Evolutionary conservation across 2,888 invertebrate species (phyloP).

Genomic region (Brachyopa scutellaris): DNA sequence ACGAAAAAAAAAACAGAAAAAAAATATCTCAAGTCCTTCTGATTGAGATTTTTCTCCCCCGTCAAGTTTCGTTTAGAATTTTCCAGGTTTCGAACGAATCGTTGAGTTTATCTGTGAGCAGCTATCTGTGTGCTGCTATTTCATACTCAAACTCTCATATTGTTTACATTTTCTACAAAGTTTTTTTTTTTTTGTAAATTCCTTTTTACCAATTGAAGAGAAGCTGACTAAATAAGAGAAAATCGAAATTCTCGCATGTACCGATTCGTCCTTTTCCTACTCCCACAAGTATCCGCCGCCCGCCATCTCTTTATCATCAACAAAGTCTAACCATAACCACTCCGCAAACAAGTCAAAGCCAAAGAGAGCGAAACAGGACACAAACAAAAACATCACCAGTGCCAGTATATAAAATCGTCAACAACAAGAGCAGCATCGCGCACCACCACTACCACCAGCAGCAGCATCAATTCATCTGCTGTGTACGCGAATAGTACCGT

Average conservation of each 20-base stretch:
- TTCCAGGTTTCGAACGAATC: constrained; percentile 69
- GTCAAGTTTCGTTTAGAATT: constrained; percentile 59
- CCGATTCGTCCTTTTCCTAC: constrained; percentile 7
- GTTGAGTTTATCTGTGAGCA: constrained; percentile 66
- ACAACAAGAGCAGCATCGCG: constrained; percentile 65
- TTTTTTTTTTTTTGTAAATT: constrained; percentile 26
- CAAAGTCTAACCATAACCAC: constrained; percentile 28
- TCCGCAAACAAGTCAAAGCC: constrained; percentile 41
- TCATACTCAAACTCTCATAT: constrained; percentile 66
- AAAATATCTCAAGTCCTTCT: constrained; percentile 58
- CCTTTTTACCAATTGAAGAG: constrained; percentile 46
- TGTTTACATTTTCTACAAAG: constrained; percentile 68
- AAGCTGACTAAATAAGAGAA: constrained; percentile 51
- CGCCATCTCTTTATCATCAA: constrained; percentile 38
- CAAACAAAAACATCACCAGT: constrained; percentile 46
- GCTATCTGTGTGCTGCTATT: constrained; percentile 55
- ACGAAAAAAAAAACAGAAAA: constrained; percentile 45
- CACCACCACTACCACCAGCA: constrained; percentile 44
- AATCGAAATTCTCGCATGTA: constrained; percentile 27
- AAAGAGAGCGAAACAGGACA: constrained; percentile 56
- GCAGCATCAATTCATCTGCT: constrained; percentile 68
- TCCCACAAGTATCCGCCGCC: constrained; percentile 12
- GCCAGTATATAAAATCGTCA: constrained; percentile 50
- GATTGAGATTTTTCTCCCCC: constrained; percentile 54
- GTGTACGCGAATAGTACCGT: constrained; percentile 56